Conservation (phyloP, 2,113 vertebrate species). For the Nesospiza acunhae region DNA sequence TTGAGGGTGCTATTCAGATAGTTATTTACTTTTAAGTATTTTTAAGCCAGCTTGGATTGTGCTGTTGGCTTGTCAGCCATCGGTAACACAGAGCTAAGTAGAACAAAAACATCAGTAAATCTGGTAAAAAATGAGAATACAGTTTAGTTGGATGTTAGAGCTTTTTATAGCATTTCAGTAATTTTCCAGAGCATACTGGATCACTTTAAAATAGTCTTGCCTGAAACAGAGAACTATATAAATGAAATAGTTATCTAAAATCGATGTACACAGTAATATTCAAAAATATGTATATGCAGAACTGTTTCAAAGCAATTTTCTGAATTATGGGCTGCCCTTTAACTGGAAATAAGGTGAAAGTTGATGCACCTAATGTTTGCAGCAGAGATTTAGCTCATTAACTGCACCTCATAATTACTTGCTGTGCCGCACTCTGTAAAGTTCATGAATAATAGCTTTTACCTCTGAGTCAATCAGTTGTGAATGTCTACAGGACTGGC, state of each 20-base stretch:
- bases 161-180: background rate
- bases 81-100: background rate
- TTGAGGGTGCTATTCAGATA: background rate
- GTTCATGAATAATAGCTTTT: slow-evolving; percentile 10
- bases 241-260: background rate
- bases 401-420: background rate
- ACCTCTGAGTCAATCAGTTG: background rate
- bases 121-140: background rate
- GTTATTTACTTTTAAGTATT: background rate
- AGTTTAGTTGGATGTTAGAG: background rate
- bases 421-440: background rate
- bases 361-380: background rate
- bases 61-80: background rate
- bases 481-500: background rate
- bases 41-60: background rate
- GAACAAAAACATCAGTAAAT: background rate
- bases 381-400: background rate
- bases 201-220: background rate
- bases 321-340: background rate
- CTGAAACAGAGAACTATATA: background rate
- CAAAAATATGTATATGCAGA: background rate
- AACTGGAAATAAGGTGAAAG: background rate
- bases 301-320: background rate
- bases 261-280: background rate
- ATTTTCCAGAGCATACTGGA: background rate